Conservation (phyloP, 1,140 invertebrate genomes). For the Drosophila kikkawai region DNA sequence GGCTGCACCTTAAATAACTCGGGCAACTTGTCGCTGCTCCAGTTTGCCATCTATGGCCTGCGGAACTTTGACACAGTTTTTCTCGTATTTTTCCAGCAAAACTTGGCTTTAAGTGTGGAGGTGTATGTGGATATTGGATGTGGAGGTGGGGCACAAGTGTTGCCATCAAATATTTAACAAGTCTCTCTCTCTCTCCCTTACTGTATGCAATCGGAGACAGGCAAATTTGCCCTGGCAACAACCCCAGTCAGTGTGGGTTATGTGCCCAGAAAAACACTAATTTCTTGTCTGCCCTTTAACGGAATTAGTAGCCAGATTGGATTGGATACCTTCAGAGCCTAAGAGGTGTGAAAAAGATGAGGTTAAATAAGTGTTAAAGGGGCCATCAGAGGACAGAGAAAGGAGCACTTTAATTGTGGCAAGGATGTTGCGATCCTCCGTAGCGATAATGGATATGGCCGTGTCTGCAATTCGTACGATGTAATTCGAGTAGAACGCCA, state of each 20-base stretch:
- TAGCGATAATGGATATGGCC: too few relatives aligned
- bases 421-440: neutral
- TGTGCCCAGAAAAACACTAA: conserved; percentile 22
- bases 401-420: neutral
- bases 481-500: too few relatives aligned
- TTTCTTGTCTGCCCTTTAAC: conserved; percentile 6
- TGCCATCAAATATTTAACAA: conserved; percentile 43
- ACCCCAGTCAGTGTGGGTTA: conserved; percentile 15
- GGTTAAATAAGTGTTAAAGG: conserved; percentile 14
- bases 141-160: conserved; percentile 17
- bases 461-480: too few relatives aligned
- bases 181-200: neutral
- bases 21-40: conserved; percentile 66
- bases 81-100: conserved; percentile 19
- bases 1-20: conserved; percentile 65
- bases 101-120: conserved; percentile 36
- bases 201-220: conserved; percentile 37
- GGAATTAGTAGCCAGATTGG: conserved; percentile 8
- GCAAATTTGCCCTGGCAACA: conserved; percentile 15
- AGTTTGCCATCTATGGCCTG: conserved; percentile 25
- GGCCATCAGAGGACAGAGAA: neutral
- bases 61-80: conserved; percentile 54
- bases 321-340: neutral
- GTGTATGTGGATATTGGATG: neutral
- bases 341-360: conserved; percentile 6